Evolutionary conservation across 2,888 invertebrate genomes (phyloP).

Genomic region (Boloria euphrosyne): DNA sequence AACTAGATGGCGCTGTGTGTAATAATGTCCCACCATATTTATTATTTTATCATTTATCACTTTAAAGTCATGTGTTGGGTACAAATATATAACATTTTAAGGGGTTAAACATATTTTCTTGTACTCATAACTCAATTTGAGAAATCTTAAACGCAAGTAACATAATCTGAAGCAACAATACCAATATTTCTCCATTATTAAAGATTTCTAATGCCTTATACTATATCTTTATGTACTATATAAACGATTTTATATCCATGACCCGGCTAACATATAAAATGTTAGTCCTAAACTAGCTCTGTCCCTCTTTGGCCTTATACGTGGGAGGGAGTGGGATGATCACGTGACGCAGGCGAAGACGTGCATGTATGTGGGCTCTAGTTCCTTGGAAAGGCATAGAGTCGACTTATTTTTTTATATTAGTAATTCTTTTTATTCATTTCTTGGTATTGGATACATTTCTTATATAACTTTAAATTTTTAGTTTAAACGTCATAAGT

Average conservation of each 20-base stretch:
- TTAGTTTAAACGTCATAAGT: too few species aligned
- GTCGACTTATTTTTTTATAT: conserved; percentile 35
- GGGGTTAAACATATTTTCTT: too few species aligned
- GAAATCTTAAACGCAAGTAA: conserved; percentile 18
- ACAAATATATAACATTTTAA: too few species aligned
- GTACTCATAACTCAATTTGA: not conserved
- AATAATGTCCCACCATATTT: too few species aligned
- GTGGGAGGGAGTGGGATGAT: conserved; percentile 58
- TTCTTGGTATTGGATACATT: not conserved
- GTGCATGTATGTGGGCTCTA: conserved; percentile 64
- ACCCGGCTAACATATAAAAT: conserved; percentile 82
- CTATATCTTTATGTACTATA: conserved; percentile 56
- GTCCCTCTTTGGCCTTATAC: conserved; percentile 56
- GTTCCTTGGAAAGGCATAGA: conserved; percentile 54
- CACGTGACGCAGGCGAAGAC: conserved; percentile 70
- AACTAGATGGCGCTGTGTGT: too few species aligned
- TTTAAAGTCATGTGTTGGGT: too few species aligned
- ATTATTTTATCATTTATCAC: too few species aligned
- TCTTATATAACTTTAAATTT: too few species aligned
- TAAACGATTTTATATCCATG: conserved; percentile 82
- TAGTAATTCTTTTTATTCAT: not conserved
- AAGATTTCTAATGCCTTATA: conserved; percentile 68
- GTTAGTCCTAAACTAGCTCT: conserved; percentile 74
- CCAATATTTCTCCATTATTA: conserved; percentile 74
- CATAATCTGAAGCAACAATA: conserved; percentile 53